phyloP scores from a whole-genome alignment of 1,140 invertebrate genomes.

The Thereuonema tuberculata region DNA sequence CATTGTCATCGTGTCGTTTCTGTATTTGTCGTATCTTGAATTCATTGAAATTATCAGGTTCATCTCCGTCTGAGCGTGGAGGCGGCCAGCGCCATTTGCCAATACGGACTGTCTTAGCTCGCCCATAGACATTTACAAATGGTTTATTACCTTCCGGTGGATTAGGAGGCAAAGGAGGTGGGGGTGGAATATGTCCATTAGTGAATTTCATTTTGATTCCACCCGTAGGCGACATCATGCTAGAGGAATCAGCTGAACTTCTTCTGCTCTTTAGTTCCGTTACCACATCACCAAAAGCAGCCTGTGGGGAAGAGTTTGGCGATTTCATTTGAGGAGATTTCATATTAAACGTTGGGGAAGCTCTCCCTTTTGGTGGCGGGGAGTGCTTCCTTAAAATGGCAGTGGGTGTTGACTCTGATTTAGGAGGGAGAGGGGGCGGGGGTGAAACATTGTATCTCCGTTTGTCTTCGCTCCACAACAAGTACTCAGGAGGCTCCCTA shows the following conservation, averaged over 20 bases:
- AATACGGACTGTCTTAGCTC: conserved; percentile 87
- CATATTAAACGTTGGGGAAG: too few species aligned
- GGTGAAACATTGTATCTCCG: conserved; percentile 19
- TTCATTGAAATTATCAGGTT: conserved; percentile 61
- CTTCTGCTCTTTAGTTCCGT: conserved; percentile 39
- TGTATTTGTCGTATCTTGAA: conserved; percentile 73
- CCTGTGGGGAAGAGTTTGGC: conserved; percentile 22
- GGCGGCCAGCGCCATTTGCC: conserved; percentile 96
- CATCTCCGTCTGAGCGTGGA: conserved; percentile 43
- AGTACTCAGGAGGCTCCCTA: conserved; percentile 24
- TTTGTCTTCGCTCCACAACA: conserved; percentile 22
- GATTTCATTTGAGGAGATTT: conserved; percentile 14
- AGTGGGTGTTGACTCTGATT: conserved; percentile 9
- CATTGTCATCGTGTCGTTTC: conserved; percentile 15
- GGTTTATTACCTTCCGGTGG: conserved; percentile 49
- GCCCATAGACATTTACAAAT: conserved; percentile 76
- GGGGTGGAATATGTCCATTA: conserved; percentile 39
- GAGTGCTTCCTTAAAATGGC: too few species aligned
- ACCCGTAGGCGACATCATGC: not conserved
- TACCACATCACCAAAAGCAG: conserved; percentile 41
- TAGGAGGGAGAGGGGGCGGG: conserved; percentile 21
- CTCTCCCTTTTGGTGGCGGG: conserved; percentile 15
- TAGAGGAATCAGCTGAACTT: conserved; percentile 20
- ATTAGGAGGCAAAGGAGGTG: conserved; percentile 69
- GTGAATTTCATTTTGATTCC: conserved; percentile 12